Conservation (phyloP, 2,113 vertebrate species). For the Clinocottus analis region DNA sequence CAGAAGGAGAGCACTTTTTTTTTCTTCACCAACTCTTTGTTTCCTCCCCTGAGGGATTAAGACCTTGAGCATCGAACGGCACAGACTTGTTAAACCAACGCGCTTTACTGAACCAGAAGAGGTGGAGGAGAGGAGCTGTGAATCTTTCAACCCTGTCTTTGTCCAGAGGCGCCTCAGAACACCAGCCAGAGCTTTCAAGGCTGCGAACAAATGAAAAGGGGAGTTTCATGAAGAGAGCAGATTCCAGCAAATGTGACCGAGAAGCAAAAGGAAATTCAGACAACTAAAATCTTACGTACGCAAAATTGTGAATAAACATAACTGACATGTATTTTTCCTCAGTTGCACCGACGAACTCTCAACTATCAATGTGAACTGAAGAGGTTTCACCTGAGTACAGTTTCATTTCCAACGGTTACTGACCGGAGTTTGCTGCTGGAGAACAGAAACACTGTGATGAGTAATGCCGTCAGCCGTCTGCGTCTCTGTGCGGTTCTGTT, state of each 20-base stretch:
- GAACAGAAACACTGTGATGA: constrained; percentile 28
- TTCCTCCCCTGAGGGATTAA: constrained; percentile 68
- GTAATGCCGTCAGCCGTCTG: constrained; percentile 29
- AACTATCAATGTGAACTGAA: neutral
- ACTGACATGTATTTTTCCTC: too few relatives aligned
- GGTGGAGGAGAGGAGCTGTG: constrained; percentile 43
- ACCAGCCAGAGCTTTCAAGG: constrained; percentile 37
- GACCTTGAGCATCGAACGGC: constrained; percentile 63
- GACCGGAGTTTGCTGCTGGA: constrained; percentile 37
- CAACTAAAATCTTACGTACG: too few relatives aligned
- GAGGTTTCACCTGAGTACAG: neutral
- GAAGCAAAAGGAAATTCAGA: neutral
- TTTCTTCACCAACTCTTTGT: constrained; percentile 34
- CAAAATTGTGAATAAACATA: too few relatives aligned
- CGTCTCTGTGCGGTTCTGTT: constrained; percentile 60
- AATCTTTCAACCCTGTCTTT: constrained; percentile 60
- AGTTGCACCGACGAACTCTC: neutral
- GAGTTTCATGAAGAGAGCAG: neutral
- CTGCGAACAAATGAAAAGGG: constrained; percentile 9
- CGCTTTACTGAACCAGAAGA: constrained; percentile 74
- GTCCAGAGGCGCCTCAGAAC: constrained; percentile 51
- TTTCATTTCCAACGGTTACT: constrained; percentile 43
- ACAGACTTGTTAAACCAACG: constrained; percentile 74
- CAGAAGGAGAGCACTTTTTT: constrained; percentile 32
- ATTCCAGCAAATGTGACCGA: neutral